phyloP scores from a whole-genome alignment of 2,113 vertebrate species.

The Chunga burmeisteri region DNA sequence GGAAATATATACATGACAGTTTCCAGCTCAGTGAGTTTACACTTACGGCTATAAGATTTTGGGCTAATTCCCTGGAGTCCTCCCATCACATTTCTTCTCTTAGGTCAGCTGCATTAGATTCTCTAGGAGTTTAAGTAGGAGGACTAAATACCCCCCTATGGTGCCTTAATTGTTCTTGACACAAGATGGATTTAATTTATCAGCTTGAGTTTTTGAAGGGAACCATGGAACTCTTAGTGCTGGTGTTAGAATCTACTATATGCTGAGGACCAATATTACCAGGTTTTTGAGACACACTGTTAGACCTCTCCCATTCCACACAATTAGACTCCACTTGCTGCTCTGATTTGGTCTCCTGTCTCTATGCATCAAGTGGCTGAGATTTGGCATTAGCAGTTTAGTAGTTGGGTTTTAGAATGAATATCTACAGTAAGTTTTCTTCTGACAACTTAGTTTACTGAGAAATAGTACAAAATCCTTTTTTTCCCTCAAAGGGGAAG shows the following conservation, averaged over 20 bases:
- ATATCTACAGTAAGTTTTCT: background rate
- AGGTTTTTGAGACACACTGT: background rate
- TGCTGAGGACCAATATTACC: background rate
- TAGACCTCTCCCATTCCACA: background rate
- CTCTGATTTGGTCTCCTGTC: background rate
- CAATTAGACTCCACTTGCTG: background rate
- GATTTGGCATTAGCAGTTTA: background rate
- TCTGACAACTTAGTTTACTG: background rate
- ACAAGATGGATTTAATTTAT: slow-evolving; percentile 48
- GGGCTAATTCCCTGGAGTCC: slow-evolving; percentile 42
- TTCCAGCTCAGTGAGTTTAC: slow-evolving; percentile 50
- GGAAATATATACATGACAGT: slow-evolving; percentile 38
- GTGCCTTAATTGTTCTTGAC: slow-evolving; percentile 49
- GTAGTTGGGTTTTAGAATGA: background rate
- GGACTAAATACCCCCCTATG: slow-evolving; percentile 31
- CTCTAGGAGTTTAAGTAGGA: slow-evolving; percentile 32
- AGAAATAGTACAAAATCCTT: background rate
- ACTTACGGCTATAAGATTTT: slow-evolving; percentile 34
- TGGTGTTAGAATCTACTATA: background rate
- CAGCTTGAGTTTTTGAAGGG: slow-evolving; percentile 33
- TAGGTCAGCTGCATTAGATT: slow-evolving; percentile 25
- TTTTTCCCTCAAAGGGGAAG: background rate
- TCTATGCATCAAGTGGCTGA: background rate
- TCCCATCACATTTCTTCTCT: slow-evolving; percentile 35
- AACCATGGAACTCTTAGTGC: background rate